These are phyloP conservation scores for Sapayoa aenigma DNA, from an alignment of 2,113 vertebrate species.

Conservation along the genomic window DNA sequence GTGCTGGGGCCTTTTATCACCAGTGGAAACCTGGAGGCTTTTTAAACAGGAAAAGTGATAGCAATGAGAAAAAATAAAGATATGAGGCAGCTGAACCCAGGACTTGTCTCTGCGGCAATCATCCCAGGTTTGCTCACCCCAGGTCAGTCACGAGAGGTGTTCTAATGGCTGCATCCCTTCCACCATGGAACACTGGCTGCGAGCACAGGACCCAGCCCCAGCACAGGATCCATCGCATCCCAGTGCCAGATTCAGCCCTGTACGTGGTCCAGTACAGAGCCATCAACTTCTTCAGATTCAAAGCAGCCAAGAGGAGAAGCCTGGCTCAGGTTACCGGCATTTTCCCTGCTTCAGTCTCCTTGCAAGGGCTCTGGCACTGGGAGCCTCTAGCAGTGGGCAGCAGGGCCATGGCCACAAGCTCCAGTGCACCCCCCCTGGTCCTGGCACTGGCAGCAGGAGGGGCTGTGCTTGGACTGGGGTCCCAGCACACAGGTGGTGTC, in stretches of 20 bases:
- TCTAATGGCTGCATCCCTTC: not conserved
- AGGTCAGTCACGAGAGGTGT: not conserved
- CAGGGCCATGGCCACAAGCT: not conserved
- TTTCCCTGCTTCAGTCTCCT: not conserved
- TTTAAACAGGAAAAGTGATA: not conserved
- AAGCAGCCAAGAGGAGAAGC: not conserved
- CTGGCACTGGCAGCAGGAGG: not conserved
- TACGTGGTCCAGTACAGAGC: not conserved
- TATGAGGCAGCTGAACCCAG: not conserved
- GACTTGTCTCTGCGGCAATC: not conserved
- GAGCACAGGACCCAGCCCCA: not conserved
- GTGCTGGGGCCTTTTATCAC: not conserved
- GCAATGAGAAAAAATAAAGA: not conserved
- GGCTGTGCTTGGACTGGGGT: not conserved
- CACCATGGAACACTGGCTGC: fast-evolving
- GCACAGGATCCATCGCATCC: no score
- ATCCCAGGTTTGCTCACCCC: not conserved
- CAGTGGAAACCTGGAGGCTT: not conserved
- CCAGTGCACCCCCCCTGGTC: fast-evolving
- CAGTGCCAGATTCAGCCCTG: not conserved
- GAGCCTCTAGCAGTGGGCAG: not conserved
- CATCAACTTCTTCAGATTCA: no score
- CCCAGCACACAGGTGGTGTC: not conserved
- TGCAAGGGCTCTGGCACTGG: not conserved
- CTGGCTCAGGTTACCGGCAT: not conserved